Percentiles rank a stretch among this genome's conserved stretches.
Conservation (phyloP, 2,888 invertebrate genomes). For the Caenorhabditis macrosperma region DNA sequence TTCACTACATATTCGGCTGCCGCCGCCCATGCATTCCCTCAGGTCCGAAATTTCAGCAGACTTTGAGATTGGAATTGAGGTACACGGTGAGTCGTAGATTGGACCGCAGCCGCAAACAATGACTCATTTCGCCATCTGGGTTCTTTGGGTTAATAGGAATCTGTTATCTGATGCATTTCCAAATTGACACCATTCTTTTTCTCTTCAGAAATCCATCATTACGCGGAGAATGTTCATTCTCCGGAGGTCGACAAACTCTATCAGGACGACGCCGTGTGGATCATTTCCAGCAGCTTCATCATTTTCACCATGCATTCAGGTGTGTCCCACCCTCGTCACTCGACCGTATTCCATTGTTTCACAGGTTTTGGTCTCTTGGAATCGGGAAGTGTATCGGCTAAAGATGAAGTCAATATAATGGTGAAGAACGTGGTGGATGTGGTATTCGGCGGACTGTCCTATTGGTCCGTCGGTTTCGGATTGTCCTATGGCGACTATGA, state of each 20-base stretch:
- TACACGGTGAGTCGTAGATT: constrained; percentile 30
- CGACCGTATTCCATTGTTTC: not conserved
- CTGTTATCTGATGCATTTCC: not conserved
- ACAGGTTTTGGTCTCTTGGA: constrained; percentile 78
- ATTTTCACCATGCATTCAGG: constrained; percentile 79
- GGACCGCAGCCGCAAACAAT: not conserved
- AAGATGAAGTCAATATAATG: constrained; percentile 85
- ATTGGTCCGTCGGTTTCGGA: constrained; percentile 95
- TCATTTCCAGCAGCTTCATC: constrained; percentile 76
- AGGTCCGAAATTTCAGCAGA: constrained; percentile 14
- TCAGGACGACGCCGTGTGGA: constrained; percentile 78
- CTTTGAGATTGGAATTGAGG: constrained; percentile 14
- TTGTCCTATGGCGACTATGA: constrained; percentile 81
- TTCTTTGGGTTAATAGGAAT: constrained; percentile 7
- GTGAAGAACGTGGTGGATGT: constrained; percentile 91
- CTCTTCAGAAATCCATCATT: constrained; percentile 69
- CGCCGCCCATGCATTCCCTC: constrained; percentile 15
- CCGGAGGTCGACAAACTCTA: constrained; percentile 69
- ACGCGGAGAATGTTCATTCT: constrained; percentile 56
- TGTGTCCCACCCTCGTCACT: constrained; percentile 1
- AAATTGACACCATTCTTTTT: not conserved
- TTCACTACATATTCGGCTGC: not conserved
- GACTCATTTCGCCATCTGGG: constrained; percentile 9
- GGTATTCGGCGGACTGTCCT: constrained; percentile 91
- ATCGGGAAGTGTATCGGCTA: constrained; percentile 77